Base-by-base conservation (phyloP, 2,797 vertebrate genomes). In the Acipenser ruthenus region DNA sequence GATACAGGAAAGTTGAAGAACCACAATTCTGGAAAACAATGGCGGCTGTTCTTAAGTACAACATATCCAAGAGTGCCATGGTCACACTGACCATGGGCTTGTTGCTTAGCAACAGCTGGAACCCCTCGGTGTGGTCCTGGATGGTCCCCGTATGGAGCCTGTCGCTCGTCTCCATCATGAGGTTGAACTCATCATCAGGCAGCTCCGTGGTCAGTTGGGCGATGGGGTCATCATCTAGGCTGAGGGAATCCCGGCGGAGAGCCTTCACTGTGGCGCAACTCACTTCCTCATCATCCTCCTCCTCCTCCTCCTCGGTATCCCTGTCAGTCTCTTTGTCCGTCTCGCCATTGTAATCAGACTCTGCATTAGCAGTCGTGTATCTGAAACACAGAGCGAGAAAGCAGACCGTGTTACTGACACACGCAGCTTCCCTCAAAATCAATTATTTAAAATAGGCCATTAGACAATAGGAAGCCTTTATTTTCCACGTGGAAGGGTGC, bases 341-440 rank as follows among this genome's bases (percentile, higher is more conserved):
- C 84, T 88, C 90, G 0, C 86, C 83, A 60, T 97, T 95, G 6
- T 93, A 96, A 72, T 99, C 94, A 0, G 96, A 99, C 73, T 99
- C 96, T 0, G 92, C 93, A 0, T 95, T 94, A 66, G 95, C 96
- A 1, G 95, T 98, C 1, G 84, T 88, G 76, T 98, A 98, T 18
- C 95, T 98, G 73, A 0, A 67, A 68, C 53, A 69, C 58, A 74
- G 8, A 10, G 8, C 1, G 7, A 65, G 50, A 68, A 61, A 64
- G 59, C 51, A 58, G 15, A 67, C 55, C 11, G 11, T 37, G 37
- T 37, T 37, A 37, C 37, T 5, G 4, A 37, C 4, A 5, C 37
- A 37, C 37, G 1, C 37, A 37, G 37, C 37, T 37, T 37, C 5
- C 37, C 37, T 37, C 37, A 5, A 37, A 37, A 37, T 37, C 37